Percentiles rank a stretch among this genome's conserved stretches.
Evolutionary conservation across 2,113 vertebrate species (phyloP).

Genomic region (Pontoporia blainvillei): DNA sequence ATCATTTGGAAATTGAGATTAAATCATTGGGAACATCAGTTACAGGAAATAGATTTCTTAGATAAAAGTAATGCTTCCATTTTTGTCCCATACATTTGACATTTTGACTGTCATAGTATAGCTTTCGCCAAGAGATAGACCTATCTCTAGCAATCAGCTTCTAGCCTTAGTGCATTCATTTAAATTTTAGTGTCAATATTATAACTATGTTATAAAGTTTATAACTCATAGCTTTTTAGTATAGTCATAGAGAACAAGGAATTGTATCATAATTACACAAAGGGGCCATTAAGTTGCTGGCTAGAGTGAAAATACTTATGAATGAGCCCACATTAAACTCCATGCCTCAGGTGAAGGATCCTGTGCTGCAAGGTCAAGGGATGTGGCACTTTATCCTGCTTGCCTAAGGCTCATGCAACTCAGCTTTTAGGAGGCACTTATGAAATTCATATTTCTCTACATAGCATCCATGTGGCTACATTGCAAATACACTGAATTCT

Average conservation of each 20-base stretch:
- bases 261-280: conserved; percentile 9
- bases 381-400: background rate
- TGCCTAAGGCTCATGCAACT: background rate
- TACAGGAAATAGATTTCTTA: background rate
- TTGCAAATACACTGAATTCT: background rate
- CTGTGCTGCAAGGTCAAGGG: background rate
- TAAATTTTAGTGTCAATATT: conserved; percentile 48
- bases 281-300: background rate
- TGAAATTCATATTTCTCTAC: background rate
- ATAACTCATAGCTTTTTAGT: conserved; percentile 45
- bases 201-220: conserved; percentile 43
- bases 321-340: background rate
- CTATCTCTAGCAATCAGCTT: background rate
- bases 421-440: background rate
- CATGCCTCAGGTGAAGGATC: background rate
- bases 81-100: background rate
- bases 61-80: background rate
- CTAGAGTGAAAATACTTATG: background rate
- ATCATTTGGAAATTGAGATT: background rate
- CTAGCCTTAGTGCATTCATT: background rate
- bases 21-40: background rate
- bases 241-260: conserved; percentile 15
- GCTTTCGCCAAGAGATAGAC: background rate
- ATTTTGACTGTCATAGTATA: background rate
- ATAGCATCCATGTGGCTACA: background rate